Conservation (phyloP, 2,113 vertebrate genomes). For the Crotalus tigris region DNA sequence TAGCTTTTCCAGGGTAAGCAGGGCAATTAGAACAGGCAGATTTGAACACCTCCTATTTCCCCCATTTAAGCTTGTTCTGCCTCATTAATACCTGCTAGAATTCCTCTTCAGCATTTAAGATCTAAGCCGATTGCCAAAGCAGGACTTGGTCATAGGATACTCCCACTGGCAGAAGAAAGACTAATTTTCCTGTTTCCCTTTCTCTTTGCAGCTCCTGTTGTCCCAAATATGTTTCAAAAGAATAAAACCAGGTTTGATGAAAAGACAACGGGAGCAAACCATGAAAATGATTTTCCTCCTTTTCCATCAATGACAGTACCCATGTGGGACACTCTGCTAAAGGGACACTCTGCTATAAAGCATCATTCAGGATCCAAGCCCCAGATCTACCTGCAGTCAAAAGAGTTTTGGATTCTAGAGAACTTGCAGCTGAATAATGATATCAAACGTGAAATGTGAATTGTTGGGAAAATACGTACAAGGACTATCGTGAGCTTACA, state of each 20-base stretch:
- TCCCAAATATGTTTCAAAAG: not conserved
- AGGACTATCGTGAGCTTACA: not conserved
- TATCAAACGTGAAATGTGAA: not conserved
- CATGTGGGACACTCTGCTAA: not conserved
- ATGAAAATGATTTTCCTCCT: not conserved
- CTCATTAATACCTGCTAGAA: not conserved
- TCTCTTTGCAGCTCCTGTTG: not conserved
- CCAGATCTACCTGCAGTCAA: not conserved
- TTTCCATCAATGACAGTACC: not conserved
- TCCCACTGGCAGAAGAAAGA: not conserved
- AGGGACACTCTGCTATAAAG: not conserved
- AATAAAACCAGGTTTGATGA: not conserved
- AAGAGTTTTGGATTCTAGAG: not conserved
- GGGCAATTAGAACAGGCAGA: not conserved
- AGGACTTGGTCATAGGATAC: not conserved
- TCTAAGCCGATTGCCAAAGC: not conserved
- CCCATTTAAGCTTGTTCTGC: not conserved
- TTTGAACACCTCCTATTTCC: not conserved
- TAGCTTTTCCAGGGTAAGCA: not conserved
- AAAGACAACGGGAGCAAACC: not conserved
- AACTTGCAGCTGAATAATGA: not conserved
- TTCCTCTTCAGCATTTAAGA: not conserved
- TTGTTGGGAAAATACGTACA: not conserved
- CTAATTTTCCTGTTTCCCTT: not conserved
- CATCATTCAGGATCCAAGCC: not conserved